Evolutionary conservation across 2,113 vertebrate genomes (phyloP), one percentile per base, ranked within the genome.

Genomic region (Pygoscelis adeliae): DNA sequence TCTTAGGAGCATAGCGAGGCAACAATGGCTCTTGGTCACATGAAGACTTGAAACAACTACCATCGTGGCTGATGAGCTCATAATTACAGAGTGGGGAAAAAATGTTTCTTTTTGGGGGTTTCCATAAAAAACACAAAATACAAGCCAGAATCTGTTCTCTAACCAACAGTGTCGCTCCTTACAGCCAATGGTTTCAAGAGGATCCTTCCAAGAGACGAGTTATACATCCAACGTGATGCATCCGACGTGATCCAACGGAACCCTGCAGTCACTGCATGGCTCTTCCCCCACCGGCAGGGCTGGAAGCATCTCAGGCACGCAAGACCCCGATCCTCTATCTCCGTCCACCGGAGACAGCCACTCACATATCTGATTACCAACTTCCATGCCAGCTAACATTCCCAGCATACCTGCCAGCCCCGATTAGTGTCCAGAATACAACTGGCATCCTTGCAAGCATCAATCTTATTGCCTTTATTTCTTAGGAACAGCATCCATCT

Each of bases 401-500:
- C 40, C 71, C 86, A 94, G 36, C 4, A 0, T 56, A 91, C 59
- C 84, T 83, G 91, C 81, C 96, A 94, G 88, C 58, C 72, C n/a
- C 50, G 65, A 13, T 81, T 36, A 91, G n/a, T 4, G 10, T 88
- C 74, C 89, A 85, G 66, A 87, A 63, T 27, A 55, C 20, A 81
- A 81, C 83, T 85, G 87, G 70, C 80, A 95, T 42, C 83, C 86
- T 83, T 53, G 52, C 47, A 53, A 49, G 40, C 76, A 74, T 66
- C 86, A 63, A 18, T 72, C 80, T 55, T 66, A 36, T 1, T 74
- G 56, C 89, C 58, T 92, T 30, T 40, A 36, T 74, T 88, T 86
- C 89, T 74, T 22, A 56, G 76, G 78, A 92, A 49, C 89, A 91
- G 89, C 83, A 89, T 55, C 86, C 91, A 83, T 95, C 92, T 94